phyloP scores from a whole-genome alignment of 2,888 invertebrate species.

The Tigriopus californicus region DNA sequence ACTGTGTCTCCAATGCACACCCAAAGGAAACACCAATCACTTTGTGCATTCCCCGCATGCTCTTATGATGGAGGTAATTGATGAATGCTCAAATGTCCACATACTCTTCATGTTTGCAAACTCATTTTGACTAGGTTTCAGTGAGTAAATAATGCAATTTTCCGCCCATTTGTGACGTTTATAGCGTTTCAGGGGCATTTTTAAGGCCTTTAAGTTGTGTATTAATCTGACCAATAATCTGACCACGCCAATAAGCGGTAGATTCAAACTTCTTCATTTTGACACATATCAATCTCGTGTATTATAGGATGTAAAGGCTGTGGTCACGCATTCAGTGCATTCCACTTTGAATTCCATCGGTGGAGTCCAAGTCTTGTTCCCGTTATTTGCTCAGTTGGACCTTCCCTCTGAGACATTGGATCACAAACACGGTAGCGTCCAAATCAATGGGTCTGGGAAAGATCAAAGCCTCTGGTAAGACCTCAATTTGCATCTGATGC shows the following conservation, averaged over 20 bases:
- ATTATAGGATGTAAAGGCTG: conserved; percentile 84
- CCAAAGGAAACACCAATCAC: conserved; percentile 88
- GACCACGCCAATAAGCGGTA: too few species aligned
- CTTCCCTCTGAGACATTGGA: conserved; percentile 36
- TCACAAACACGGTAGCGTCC: neutral
- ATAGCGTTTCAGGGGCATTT: too few species aligned
- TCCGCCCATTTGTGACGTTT: too few species aligned
- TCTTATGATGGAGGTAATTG: conserved; percentile 76
- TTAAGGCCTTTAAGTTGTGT: too few species aligned
- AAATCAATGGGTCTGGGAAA: neutral
- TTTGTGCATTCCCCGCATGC: conserved; percentile 99
- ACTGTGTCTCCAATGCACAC: conserved; percentile 91
- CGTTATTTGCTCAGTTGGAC: conserved; percentile 91
- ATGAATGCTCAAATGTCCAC: neutral
- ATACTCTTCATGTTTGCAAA: too few species aligned
- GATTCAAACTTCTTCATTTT: neutral
- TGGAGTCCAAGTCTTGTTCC: conserved; percentile 93
- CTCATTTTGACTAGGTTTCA: too few species aligned
- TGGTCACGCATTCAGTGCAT: conserved; percentile 97
- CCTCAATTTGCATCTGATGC: too few species aligned
- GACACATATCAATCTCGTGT: neutral
- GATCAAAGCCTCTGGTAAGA: conserved; percentile 15
- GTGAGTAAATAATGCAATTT: too few species aligned
- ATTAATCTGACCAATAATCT: too few species aligned
- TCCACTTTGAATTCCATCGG: conserved; percentile 96